Base-by-base conservation (phyloP, 2,113 vertebrate genomes). In the Romanogobio albipinnatus region DNA sequence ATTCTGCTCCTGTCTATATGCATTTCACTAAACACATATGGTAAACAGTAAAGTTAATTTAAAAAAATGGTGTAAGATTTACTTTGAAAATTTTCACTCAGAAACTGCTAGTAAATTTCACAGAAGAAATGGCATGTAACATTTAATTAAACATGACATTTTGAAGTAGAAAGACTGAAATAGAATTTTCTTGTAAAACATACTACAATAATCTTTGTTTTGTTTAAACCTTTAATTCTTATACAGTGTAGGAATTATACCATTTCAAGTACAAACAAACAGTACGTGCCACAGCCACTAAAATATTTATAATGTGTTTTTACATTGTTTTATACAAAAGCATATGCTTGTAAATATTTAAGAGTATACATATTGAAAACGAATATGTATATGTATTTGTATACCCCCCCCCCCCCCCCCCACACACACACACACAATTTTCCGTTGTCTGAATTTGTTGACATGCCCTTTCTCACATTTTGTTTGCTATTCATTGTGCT, bases 391-490 rank as follows among this genome's bases (percentile, higher is more conserved):
- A 56, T 56, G 7, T 51, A 9, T 19, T 66, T 24, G 45, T 53
- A 53, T 17, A 75, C 33, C 13, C 51, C 53, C 15, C 13, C 51
- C 53, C 15, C 13, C 49, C 33, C 11, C 22, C 51, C 19, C 61
- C n/a, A n/a, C 9, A 80, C 9, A 45, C n/a, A n/a, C n/a, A n/a
- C n/a, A n/a, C n/a, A n/a, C n/a, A n/a, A n/a, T n/a, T n/a, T n/a
- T n/a, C n/a, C n/a, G n/a, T n/a, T n/a, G 58, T n/a, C 43, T 76
- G 45, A 86, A 43, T 26, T 66, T 81, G 78, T 85, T 76, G 56
- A 53, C 15, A 73, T 71, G 53, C 76, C 80, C 84, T 88, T 87
- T 62, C 33, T 87, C 56, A 89, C 56, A 76, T 85, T 87, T 76
- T 75, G 73, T 87, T 86, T 86, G 43, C 85, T 82, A 84, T 74